A percentile compares a stretch with the other conserved stretches of the same genome.
These are phyloP conservation scores for Onychomys leucogaster DNA, from an alignment of 2,797 vertebrate genomes.

Conservation along the genomic window DNA sequence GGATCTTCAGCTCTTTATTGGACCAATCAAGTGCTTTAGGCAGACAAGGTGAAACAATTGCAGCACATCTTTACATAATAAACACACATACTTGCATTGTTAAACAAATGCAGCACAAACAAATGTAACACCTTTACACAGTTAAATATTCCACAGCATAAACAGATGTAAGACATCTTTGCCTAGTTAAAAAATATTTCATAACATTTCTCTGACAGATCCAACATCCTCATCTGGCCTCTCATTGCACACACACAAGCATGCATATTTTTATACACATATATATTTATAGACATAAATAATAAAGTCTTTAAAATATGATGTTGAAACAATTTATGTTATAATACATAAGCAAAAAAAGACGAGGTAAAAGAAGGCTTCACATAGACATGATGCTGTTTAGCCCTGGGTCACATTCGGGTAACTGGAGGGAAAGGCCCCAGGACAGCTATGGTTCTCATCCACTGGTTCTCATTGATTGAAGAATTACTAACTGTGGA, in stretches of 20 bases:
- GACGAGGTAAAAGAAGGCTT: neutral
- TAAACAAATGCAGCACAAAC: too few relatives aligned
- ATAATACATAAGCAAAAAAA: neutral
- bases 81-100: too few relatives aligned
- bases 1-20: too few relatives aligned
- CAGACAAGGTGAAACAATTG: too few relatives aligned
- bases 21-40: too few relatives aligned
- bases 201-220: neutral
- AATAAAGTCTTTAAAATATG: neutral
- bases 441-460: neutral
- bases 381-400: neutral
- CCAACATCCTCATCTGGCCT: neutral
- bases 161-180: too few relatives aligned
- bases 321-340: constrained; percentile 18
- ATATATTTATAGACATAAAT: neutral
- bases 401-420: neutral
- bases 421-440: neutral
- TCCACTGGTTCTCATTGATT: neutral
- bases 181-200: too few relatives aligned
- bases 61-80: too few relatives aligned
- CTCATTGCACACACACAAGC: neutral
- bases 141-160: too few relatives aligned
- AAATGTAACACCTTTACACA: too few relatives aligned
- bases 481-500: neutral
- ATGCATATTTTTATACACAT: neutral